Percentiles rank a stretch among this genome's conserved stretches.
phyloP scores from a whole-genome alignment of 2,797 vertebrate genomes.

The Iguana delicatissima region DNA sequence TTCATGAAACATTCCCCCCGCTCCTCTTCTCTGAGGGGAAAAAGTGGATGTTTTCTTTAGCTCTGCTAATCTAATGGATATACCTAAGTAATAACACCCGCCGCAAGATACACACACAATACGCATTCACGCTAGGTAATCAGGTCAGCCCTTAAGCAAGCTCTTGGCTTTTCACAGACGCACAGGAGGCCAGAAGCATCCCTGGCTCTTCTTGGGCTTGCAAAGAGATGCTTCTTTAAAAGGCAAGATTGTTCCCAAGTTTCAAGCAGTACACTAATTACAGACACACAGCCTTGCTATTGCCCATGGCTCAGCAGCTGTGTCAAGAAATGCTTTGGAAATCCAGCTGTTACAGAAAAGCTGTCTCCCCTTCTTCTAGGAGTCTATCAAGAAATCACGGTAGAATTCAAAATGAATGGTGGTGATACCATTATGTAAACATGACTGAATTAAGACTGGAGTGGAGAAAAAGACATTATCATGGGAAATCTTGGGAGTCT shows the following conservation, averaged over 20 bases:
- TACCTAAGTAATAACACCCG: not conserved
- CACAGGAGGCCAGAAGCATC: not conserved
- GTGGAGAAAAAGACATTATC: not conserved
- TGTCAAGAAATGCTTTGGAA: slow-evolving; percentile 16
- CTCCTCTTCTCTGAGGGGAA: not conserved
- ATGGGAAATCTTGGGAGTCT: not conserved
- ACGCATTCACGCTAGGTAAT: not conserved
- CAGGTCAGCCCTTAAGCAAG: not conserved
- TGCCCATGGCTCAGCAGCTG: slow-evolving; percentile 12
- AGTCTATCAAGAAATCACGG: not conserved
- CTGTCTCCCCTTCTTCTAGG: not conserved
- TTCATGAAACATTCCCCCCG: not conserved
- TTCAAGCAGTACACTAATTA: slow-evolving; percentile 3
- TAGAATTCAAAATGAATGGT: not conserved
- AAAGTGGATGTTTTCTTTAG: not conserved
- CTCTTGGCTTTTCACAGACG: not conserved
- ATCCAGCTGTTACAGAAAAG: slow-evolving; percentile 27
- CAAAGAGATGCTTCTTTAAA: slow-evolving; percentile 6
- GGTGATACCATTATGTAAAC: not conserved
- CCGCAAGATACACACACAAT: not conserved
- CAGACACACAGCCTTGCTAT: not conserved
- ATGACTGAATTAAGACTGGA: not conserved
- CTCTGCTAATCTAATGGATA: not conserved
- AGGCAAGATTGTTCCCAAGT: not conserved
- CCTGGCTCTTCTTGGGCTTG: not conserved